phyloP scores from a whole-genome alignment of 2,888 invertebrate species.

The Sminthurides aquaticus region DNA sequence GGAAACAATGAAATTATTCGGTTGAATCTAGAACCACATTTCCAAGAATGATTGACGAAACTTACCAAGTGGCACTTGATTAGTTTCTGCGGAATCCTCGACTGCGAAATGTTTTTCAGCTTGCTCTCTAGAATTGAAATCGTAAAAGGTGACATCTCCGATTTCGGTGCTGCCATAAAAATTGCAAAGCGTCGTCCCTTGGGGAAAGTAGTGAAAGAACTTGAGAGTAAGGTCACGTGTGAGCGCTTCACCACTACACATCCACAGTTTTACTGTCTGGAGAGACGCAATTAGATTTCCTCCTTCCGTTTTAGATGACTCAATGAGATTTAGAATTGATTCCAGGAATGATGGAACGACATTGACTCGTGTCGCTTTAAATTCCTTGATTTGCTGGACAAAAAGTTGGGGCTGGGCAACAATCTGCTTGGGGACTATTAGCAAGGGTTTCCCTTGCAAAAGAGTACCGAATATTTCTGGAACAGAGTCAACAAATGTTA shows the following conservation, averaged over 20 bases:
- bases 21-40: too few relatives aligned
- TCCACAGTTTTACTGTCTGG: slow-evolving; percentile 11
- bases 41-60: too few relatives aligned
- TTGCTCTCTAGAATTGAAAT: slow-evolving; percentile 53
- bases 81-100: not conserved
- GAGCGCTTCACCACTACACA: slow-evolving; percentile 23
- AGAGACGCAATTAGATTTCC: not conserved
- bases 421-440: slow-evolving; percentile 1
- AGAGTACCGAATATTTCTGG: slow-evolving; percentile 26
- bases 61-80: slow-evolving; percentile 22
- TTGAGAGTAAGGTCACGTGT: slow-evolving; percentile 56
- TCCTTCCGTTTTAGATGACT: too few relatives aligned
- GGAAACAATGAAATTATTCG: too few relatives aligned
- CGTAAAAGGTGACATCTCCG: slow-evolving; percentile 75
- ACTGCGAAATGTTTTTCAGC: slow-evolving; percentile 51
- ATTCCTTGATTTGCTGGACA: not conserved
- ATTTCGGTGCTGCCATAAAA: slow-evolving; percentile 89
- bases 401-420: slow-evolving; percentile 5
- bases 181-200: slow-evolving; percentile 64
- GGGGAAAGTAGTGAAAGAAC: slow-evolving; percentile 53
- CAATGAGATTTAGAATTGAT: not conserved
- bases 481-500: slow-evolving; percentile 84
- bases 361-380: slow-evolving; percentile 9
- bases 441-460: slow-evolving; percentile 3
- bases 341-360: slow-evolving; percentile 16